Base-by-base conservation (phyloP, 2,113 vertebrate genomes). In the Ageneiosus marmoratus region DNA sequence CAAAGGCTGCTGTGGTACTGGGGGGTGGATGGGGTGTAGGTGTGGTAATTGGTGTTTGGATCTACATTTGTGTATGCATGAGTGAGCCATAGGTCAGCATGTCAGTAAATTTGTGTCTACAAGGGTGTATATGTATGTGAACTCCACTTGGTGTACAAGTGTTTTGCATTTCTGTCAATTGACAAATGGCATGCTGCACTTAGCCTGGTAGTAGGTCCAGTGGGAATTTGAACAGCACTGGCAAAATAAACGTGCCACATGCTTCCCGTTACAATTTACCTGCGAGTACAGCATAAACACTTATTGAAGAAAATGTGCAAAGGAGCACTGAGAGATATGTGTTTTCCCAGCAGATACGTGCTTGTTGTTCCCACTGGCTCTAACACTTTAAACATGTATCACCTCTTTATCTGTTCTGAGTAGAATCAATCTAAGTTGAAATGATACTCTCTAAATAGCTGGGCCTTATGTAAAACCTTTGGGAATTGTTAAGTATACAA, bases 181-280 rank as follows among this genome's bases (percentile, higher is more conserved):
- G 77, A 84, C 76, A 78, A 88, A 85, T 83, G 22, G 72, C 73
- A 44, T 11, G 44, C 62, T 70, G 73, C 80, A 84, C 37, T 82
- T 81, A 82, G 70, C 56, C 60, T 77, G 56, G 77, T 80, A 80
- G 81, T 62, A 15, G 22, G 77, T 81, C 87, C 83, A 41, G 41
- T 83, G 87, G 85, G 83, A 88, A 86, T 83, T 86, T 73, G 78
- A 84, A 73, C 12, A 77, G 51, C 29, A 27, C 37, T 24, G 11
- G 77, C 56, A 60, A 75, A 79, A 81, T 85, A 50, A 74, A 85
- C 85, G 86, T 88, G 81, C 55, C 56, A 29, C 46, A 46, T 53
- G 56, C 41, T 56, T 75, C 62, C 2, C 12, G 44, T 69, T 63
- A 76, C 37, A 46, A 60, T 85, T 83, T 81, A 69, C 56, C 44